Evolutionary conservation across 2,797 vertebrate species (phyloP), one percentile per base, ranked within the genome.

Genomic region (Oreochromis mossambicus): DNA sequence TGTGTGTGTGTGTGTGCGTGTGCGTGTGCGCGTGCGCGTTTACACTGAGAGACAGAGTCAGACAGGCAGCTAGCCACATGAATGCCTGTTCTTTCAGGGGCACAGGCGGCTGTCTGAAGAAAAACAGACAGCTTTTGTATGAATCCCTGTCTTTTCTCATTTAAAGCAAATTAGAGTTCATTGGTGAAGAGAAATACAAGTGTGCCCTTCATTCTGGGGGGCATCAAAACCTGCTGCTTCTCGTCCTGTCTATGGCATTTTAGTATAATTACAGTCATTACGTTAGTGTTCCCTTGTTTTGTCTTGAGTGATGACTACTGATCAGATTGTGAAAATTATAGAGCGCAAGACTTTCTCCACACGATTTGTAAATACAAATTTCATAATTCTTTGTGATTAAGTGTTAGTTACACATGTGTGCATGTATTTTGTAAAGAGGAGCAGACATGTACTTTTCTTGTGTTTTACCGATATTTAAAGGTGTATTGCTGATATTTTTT

Each of bases 111-210:
- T 94, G 96, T 96, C 96, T 95, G 97, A 97, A 96, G 95, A 96
- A 97, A 97, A 98, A 96, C 97, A 96, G 97, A 95, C 97, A 95
- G 96, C 97, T 97, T 98, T 98, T 98, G 97, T 98, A 96, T 96
- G 96, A 97, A 96, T 97, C 96, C 95, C 97, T 96, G 97, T 97
- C 97, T 97, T 96, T 97, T 96, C 96, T 98, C 97, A 97, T 99
- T 98, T 97, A 97, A 98, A 97, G 97, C 95, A 98, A 98, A 98
- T 98, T 97, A 97, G 96, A 97, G 96, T 97, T 97, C 95, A 95
- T 95, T 96, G 95, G 96, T 90, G 91, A 97, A 97, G 95, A 97
- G 95, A 96, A 95, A 97, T 94, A 96, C 94, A 95, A 96, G 96
- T 95, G 95, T 96, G 95, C 91, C 92, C 89, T 92, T 95, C 95